Evolutionary conservation across 2,888 invertebrate genomes (phyloP).

Genomic region (Oxyteleia sp.): DNA sequence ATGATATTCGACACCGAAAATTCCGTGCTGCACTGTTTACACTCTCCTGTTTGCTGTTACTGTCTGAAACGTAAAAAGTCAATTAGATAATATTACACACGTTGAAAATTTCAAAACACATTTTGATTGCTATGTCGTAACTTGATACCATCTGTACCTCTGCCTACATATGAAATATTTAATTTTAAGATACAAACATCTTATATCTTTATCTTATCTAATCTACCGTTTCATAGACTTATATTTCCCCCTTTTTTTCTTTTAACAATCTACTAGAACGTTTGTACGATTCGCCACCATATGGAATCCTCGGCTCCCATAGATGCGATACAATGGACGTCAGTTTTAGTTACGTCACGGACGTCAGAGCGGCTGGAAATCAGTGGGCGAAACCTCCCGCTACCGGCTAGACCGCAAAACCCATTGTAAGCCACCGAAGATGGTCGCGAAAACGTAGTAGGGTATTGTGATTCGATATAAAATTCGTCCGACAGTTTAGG

Average conservation of each 20-base stretch:
- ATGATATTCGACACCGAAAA: too few relatives aligned
- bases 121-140: too few relatives aligned
- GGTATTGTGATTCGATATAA: slow-evolving; percentile 27
- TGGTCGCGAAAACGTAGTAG: slow-evolving; percentile 46
- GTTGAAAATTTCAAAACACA: too few relatives aligned
- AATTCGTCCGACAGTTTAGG: slow-evolving; percentile 30
- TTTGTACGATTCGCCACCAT: slow-evolving; percentile 70
- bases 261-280: slow-evolving; percentile 78
- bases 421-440: slow-evolving; percentile 66
- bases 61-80: too few relatives aligned
- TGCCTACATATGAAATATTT: too few relatives aligned
- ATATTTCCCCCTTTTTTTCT: slow-evolving; percentile 55
- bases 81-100: too few relatives aligned
- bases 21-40: too few relatives aligned
- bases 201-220: background rate
- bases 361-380: slow-evolving; percentile 81
- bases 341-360: slow-evolving; percentile 85
- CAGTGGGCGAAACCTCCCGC: slow-evolving; percentile 79
- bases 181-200: background rate
- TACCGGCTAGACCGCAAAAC: slow-evolving; percentile 69
- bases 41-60: too few relatives aligned
- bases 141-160: too few relatives aligned
- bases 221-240: background rate
- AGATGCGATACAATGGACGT: slow-evolving; percentile 83
- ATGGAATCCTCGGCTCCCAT: slow-evolving; percentile 67